A percentile compares a stretch with the other conserved stretches of the same genome.
These are phyloP conservation scores for Gymnoscopelus braueri DNA, from an alignment of 2,797 vertebrate species.

Conservation along the genomic window DNA sequence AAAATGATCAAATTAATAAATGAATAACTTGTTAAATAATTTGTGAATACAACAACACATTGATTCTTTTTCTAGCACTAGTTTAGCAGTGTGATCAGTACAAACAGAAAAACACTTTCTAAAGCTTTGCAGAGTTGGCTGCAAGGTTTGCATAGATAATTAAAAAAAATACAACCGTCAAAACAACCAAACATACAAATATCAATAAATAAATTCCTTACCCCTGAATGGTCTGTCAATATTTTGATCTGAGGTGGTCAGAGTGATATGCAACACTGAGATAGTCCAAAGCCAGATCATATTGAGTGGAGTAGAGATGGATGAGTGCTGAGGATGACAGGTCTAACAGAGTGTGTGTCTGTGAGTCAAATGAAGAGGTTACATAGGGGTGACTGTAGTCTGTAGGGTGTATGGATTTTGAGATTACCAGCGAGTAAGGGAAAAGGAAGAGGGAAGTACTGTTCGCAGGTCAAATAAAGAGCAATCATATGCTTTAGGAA, in stretches of 20 bases:
- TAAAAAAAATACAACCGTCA: neutral
- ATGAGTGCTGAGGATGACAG: conserved; percentile 27
- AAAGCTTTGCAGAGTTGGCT: no score
- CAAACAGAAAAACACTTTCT: neutral
- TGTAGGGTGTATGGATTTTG: conserved; percentile 51
- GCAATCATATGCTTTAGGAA: conserved; percentile 54
- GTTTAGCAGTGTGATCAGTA: neutral
- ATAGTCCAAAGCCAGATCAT: conserved; percentile 56
- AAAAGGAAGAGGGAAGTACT: conserved; percentile 76
- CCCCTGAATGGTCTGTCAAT: conserved; percentile 60
- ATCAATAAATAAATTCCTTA: conserved; percentile 46
- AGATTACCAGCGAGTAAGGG: conserved; percentile 65
- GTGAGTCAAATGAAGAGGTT: conserved; percentile 65
- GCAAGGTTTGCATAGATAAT: neutral
- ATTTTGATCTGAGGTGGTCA: conserved; percentile 33
- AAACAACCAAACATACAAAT: neutral
- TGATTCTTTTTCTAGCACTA: neutral
- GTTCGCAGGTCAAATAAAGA: conserved; percentile 63
- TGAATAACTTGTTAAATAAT: conserved; percentile 1
- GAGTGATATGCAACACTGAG: conserved; percentile 32
- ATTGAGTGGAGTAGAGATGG: conserved; percentile 28
- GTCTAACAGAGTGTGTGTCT: conserved; percentile 41
- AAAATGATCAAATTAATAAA: conserved; percentile 14
- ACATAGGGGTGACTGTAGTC: conserved; percentile 70
- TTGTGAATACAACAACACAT: no score